Conservation (phyloP, 2,888 invertebrate genomes). For the Pachliopta kotzebuea region DNA sequence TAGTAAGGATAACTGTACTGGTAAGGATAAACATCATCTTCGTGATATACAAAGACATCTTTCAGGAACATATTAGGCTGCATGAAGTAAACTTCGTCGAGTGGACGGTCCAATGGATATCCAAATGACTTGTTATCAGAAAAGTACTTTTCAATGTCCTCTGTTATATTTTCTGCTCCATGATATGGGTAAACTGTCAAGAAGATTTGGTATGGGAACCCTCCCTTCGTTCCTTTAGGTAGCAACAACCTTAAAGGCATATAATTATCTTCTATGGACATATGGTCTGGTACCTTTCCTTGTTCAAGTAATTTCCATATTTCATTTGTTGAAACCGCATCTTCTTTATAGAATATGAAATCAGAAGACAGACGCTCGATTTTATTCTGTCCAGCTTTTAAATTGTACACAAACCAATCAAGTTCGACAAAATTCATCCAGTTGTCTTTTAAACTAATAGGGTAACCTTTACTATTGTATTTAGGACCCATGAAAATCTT, state of each 20-base stretch:
- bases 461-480: conserved; percentile 79
- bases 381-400: conserved; percentile 82
- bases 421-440: conserved; percentile 82
- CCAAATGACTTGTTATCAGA: conserved; percentile 77
- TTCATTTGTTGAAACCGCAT: conserved; percentile 81
- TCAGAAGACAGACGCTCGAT: conserved; percentile 84
- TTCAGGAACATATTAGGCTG: conserved; percentile 82
- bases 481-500: conserved; percentile 86
- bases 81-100: conserved; percentile 62
- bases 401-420: conserved; percentile 80
- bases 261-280: conserved; percentile 77
- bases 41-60: conserved; percentile 79
- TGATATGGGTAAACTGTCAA: conserved; percentile 81
- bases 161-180: conserved; percentile 52
- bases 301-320: conserved; percentile 81
- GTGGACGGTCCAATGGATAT: conserved; percentile 81
- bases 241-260: conserved; percentile 85
- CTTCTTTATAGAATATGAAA: conserved; percentile 81
- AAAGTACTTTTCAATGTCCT: conserved; percentile 47
- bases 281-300: conserved; percentile 72
- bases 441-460: conserved; percentile 74
- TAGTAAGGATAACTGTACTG: conserved; percentile 47
- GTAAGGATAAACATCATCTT: conserved; percentile 57
- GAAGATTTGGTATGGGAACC: conserved; percentile 84
- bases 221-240: conserved; percentile 85